Conservation (phyloP, 2,797 vertebrate genomes). For the Enteromius fasciolatus region DNA sequence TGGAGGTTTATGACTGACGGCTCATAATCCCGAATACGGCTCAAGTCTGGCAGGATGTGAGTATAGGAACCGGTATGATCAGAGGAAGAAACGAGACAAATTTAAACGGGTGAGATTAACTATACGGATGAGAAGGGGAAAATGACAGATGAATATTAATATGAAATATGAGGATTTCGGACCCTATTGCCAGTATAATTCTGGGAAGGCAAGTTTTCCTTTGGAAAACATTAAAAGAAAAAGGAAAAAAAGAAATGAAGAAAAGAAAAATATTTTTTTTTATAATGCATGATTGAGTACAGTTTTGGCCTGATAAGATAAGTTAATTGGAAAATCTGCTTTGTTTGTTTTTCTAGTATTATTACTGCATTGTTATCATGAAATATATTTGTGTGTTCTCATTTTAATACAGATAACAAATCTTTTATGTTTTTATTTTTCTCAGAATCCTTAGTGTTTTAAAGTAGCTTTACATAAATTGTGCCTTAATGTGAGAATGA, state of each 20-base stretch:
- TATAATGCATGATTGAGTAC: background rate
- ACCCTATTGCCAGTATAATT: conserved; percentile 52
- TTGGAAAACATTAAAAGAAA: conserved; percentile 19
- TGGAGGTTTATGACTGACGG: conserved; percentile 66
- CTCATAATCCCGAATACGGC: conserved; percentile 65
- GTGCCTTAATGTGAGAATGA: too few species aligned
- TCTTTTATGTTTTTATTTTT: too few species aligned
- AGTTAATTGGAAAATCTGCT: background rate
- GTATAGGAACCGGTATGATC: conserved; percentile 62
- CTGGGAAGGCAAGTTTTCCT: conserved; percentile 42
- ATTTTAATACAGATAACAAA: background rate
- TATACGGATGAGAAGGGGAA: background rate
- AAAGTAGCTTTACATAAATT: too few species aligned
- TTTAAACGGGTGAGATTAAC: conserved; percentile 50
- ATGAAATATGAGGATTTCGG: conserved; percentile 53
- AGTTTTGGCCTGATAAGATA: conserved; percentile 4
- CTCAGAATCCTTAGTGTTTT: too few species aligned
- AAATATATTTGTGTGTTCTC: too few species aligned
- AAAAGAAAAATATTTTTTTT: background rate
- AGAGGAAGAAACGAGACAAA: conserved; percentile 59
- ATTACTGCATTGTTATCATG: background rate
- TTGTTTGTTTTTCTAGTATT: background rate
- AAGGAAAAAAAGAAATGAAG: background rate
- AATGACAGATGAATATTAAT: conserved; percentile 54
- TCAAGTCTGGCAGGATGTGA: conserved; percentile 72